phyloP scores from a whole-genome alignment of 1,140 invertebrate genomes.

The Teleogryllus occipitalis region DNA sequence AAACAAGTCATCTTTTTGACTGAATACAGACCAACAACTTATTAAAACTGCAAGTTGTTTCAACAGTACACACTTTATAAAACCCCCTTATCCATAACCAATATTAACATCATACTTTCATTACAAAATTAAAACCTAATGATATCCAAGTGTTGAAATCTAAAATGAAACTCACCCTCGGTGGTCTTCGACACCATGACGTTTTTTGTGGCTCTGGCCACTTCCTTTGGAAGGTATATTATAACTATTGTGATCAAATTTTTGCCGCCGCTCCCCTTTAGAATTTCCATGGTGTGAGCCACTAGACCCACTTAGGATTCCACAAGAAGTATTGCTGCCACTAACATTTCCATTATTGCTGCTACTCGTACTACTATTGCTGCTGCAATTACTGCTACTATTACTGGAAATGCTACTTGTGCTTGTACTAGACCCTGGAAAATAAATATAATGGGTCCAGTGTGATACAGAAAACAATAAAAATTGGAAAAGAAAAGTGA shows the following conservation, averaged over 20 bases:
- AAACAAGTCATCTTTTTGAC: too few relatives aligned
- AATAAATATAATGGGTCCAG: not conserved
- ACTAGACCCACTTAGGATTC: slow-evolving; percentile 14
- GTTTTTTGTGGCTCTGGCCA: slow-evolving; percentile 23
- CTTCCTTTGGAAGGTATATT: slow-evolving; percentile 15
- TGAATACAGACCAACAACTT: too few relatives aligned
- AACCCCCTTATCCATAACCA: too few relatives aligned
- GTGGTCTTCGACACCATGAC: slow-evolving; percentile 11
- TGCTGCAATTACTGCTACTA: not conserved
- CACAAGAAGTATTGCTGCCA: slow-evolving; percentile 11
- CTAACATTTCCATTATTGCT: slow-evolving; percentile 13
- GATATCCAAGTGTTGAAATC: too few relatives aligned
- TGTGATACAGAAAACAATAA: not conserved
- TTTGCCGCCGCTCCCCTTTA: slow-evolving; percentile 10
- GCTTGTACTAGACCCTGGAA: not conserved
- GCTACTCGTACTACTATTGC: not conserved
- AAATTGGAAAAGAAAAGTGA: slow-evolving; percentile 16
- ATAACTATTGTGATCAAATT: slow-evolving; percentile 14
- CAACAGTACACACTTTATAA: too few relatives aligned
- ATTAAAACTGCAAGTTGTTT: too few relatives aligned
- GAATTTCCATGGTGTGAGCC: slow-evolving; percentile 16
- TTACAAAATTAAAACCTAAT: too few relatives aligned
- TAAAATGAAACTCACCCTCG: not conserved
- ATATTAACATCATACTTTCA: too few relatives aligned
- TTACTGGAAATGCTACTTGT: not conserved